Base-by-base conservation (phyloP, 2,797 vertebrate genomes). In the Lates japonicus region DNA sequence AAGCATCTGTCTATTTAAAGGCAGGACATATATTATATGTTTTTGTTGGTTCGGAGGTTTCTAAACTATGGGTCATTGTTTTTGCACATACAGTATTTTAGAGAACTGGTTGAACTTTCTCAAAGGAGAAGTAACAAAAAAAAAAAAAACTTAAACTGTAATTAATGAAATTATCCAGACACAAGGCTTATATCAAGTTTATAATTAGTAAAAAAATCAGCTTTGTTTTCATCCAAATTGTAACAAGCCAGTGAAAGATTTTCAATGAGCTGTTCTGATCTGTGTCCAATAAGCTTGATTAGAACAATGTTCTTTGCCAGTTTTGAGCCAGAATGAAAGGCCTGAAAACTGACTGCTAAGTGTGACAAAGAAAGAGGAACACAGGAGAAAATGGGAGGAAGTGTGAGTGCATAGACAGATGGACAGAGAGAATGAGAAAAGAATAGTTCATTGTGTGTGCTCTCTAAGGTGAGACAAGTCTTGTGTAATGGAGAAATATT, bases 401-500 rank as follows among this genome's bases (percentile, higher is more conserved):
- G 59, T 76, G 33, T 66, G 63, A 75, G 48, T 22, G 81, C n/a
- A 81, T 68, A 70, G 66, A 84, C 78, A 64, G 70, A 87, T 55
- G 7, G 68, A 80, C 49, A 81, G 68, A 68, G 72, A 81, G 78
- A 86, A 70, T 68, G 62, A 81, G 82, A 81, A 70, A 81, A 92
- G 88, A 90, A 88, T 63, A 79, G 83, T 68, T 89, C 79, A 88
- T 91, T 94, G 90, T 93, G 70, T 92, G 73, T 82, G 83, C 42
- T 86, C 70, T 89, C 65, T 80, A 80, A 90, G 85, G 70, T 67
- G 79, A 79, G 83, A 83, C 87, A 70, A 29, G 54, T 78, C 82
- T 89, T 82, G 65, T 77, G 72, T 92, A 93, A 94, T 92, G 91
- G n/a, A 92, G 86, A 93, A 90, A 94, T 92, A 92, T 92, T 87